Evolutionary conservation across 1,140 invertebrate genomes (phyloP).

Genomic region (Orius laevigatus): DNA sequence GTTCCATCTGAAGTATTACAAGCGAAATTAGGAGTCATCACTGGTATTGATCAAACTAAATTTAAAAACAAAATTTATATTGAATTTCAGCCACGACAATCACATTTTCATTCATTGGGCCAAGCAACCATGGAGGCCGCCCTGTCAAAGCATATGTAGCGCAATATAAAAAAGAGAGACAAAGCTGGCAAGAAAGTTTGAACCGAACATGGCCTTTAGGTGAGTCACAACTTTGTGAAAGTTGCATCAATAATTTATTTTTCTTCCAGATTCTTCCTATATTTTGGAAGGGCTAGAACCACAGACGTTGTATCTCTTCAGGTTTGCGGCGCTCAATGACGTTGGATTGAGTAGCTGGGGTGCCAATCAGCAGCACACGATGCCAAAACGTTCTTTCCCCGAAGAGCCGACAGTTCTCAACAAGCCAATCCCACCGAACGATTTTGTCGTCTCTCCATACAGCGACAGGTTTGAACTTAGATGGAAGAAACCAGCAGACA

Average conservation of each 20-base stretch:
- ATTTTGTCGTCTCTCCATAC: slow-evolving; percentile 34
- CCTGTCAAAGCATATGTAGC: slow-evolving; percentile 52
- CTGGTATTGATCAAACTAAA: slow-evolving; percentile 24
- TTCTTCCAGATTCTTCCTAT: slow-evolving; percentile 38
- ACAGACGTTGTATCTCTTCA: slow-evolving; percentile 63
- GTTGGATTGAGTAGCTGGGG: slow-evolving; percentile 64
- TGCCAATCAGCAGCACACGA: slow-evolving; percentile 33
- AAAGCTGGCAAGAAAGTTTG: slow-evolving; percentile 44
- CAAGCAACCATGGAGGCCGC: slow-evolving; percentile 51
- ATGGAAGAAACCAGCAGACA: slow-evolving; percentile 70
- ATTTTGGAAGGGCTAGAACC: slow-evolving; percentile 66
- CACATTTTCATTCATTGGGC: slow-evolving; percentile 55
- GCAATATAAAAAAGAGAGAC: slow-evolving; percentile 49
- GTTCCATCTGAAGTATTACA: slow-evolving; percentile 36
- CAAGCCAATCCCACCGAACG: slow-evolving; percentile 22
- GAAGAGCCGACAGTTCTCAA: slow-evolving; percentile 37
- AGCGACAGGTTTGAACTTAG: slow-evolving; percentile 59
- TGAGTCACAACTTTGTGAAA: slow-evolving; percentile 25
- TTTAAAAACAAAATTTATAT: background rate
- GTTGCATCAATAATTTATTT: background rate
- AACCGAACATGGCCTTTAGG: slow-evolving; percentile 60
- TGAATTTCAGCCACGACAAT: slow-evolving; percentile 53
- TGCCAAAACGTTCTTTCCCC: slow-evolving; percentile 37
- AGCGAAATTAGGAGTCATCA: slow-evolving; percentile 43
- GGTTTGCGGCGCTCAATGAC: slow-evolving; percentile 67